Base-by-base conservation (phyloP, 1,140 invertebrate species). In the Delia radicum region DNA sequence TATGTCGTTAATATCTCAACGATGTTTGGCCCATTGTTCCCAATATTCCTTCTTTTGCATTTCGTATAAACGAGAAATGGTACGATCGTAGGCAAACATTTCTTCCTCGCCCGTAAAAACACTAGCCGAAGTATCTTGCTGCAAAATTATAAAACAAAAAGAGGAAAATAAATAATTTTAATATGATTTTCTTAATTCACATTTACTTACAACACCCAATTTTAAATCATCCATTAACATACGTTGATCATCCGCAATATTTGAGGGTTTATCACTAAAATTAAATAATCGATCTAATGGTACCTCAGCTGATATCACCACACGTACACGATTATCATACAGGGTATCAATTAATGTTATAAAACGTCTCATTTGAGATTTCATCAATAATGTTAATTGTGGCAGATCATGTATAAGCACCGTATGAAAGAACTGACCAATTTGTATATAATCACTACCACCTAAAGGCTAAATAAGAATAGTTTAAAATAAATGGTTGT, bases 21-120 rank as follows among this genome's bases (percentile, higher is more conserved):
- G 88, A 77, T 90, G 87, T 61, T 90, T 90, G 63, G 92, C 90
- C 92, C 92, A 94, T 79, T 91, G 90, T 65, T 93, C 91, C 96
- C 96, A 98, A 87, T 98, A 99, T 76, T 94, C 93, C 75, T 91
- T 89, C 2, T 94, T 96, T 87, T 98, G 96, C 97, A 99, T 99
- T 89, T 99, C 96, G 69, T 92, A 91, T 26, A 99, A 88, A 71
- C 98, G 88, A 0, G 97, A 99, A 13, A 98, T 85, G 18, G 97
- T 98, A 75, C 98, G 89, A 79, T 98, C 95, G 87, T 96, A 98
- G 8, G 98, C 97, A 89, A 99, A 99, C 74, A 97, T 87, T 88
- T 99, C 98, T 87, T 99, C 98, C 85, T 98, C 95, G 0, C 97
- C 97, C 27, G 95, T 98, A 82, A 99, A 99, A 79, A 99, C 93